These are phyloP conservation scores for Eolophus roseicapilla DNA, from an alignment of 2,113 vertebrate species.

Conservation along the genomic window DNA sequence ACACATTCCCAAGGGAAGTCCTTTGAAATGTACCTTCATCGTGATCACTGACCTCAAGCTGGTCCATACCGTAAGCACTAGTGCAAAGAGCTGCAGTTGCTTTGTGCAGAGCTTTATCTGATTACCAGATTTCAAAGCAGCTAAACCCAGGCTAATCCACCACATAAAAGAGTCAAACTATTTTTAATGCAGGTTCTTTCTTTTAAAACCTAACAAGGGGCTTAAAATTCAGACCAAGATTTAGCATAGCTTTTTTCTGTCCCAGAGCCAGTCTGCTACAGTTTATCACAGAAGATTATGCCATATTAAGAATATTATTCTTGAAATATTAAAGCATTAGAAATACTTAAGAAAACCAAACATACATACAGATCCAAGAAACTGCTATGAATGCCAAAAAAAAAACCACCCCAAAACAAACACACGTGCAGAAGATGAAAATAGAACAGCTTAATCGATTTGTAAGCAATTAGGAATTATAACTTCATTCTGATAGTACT, in stretches of 20 bases:
- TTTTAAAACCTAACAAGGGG: neutral
- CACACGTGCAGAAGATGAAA: neutral
- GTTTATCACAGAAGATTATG: neutral
- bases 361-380: neutral
- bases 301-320: conserved; percentile 2
- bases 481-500: neutral
- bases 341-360: neutral
- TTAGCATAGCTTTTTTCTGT: neutral
- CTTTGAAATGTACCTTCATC: conserved; percentile 77
- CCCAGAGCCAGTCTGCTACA: neutral
- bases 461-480: neutral
- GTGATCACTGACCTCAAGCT: conserved; percentile 68
- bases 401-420: neutral
- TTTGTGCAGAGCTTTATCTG: conserved; percentile 67
- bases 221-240: conserved; percentile 37
- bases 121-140: conserved; percentile 77
- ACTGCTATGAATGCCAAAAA: neutral
- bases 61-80: conserved; percentile 27
- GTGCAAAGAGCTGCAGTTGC: conserved; percentile 48
- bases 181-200: conserved; percentile 56
- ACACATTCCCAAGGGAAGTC: conserved; percentile 64
- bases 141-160: conserved; percentile 59
- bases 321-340: neutral
- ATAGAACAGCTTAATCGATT: neutral
- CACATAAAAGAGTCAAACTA: conserved; percentile 58